Conservation (phyloP, 1,140 invertebrate species). For the Drosophila sp. region DNA sequence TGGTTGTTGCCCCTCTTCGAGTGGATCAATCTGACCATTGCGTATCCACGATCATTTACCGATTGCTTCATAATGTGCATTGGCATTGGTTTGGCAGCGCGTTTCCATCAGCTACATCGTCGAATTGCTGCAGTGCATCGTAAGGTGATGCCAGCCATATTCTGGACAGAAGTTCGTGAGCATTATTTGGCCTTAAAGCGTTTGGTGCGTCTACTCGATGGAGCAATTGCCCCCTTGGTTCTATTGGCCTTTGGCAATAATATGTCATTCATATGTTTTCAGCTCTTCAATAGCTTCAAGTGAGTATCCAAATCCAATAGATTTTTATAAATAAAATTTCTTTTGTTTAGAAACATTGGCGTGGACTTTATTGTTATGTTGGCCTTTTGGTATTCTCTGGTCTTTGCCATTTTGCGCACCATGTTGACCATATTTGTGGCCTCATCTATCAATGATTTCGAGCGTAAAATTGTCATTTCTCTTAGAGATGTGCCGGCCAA, state of each 20-base stretch:
- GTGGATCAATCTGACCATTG: conserved; percentile 76
- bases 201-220: conserved; percentile 86
- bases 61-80: conserved; percentile 87
- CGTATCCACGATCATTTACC: conserved; percentile 82
- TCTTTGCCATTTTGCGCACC: conserved; percentile 86
- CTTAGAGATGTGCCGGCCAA: conserved; percentile 85
- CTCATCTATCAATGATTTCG: conserved; percentile 86
- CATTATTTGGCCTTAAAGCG: conserved; percentile 87
- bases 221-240: conserved; percentile 83
- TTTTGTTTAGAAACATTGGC: conserved; percentile 70
- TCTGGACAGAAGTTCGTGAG: conserved; percentile 84
- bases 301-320: conserved; percentile 27
- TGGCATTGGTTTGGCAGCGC: conserved; percentile 84
- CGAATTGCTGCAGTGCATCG: conserved; percentile 83
- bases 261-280: conserved; percentile 82
- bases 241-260: conserved; percentile 73
- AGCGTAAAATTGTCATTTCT: conserved; percentile 84
- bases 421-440: conserved; percentile 85
- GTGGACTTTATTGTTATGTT: conserved; percentile 73
- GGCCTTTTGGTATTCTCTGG: conserved; percentile 87
- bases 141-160: conserved; percentile 85
- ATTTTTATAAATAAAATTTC: background rate
- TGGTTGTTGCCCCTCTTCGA: conserved; percentile 68
- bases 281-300: conserved; percentile 79
- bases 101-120: conserved; percentile 86